Percentiles rank a stretch among this genome's conserved stretches.
phyloP scores from a whole-genome alignment of 2,888 invertebrate species.

The Pimpla rufipes region DNA sequence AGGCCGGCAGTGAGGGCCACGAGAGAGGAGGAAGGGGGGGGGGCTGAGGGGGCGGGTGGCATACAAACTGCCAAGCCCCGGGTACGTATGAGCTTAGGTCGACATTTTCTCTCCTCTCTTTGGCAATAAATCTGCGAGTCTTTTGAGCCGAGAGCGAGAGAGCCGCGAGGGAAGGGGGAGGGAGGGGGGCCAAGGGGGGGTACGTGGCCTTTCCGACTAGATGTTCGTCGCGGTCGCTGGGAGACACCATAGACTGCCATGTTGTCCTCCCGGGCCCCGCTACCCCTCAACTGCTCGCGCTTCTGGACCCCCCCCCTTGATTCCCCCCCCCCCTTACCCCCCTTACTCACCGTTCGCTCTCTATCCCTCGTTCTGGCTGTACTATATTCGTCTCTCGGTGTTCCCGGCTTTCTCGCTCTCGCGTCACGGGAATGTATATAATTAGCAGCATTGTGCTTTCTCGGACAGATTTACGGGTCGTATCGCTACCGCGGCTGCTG shows the following conservation, averaged over 20 bases:
- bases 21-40: slow-evolving; percentile 15
- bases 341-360: no score
- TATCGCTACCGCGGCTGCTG: slow-evolving; percentile 83
- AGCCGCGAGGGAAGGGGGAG: slow-evolving; percentile 58
- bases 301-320: slow-evolving; percentile 61
- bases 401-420: slow-evolving; percentile 68
- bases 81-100: slow-evolving; percentile 85
- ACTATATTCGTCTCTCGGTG: slow-evolving; percentile 46
- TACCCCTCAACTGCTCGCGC: slow-evolving; percentile 71
- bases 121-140: slow-evolving; percentile 85
- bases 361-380: slow-evolving; percentile 47
- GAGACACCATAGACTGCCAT: slow-evolving; percentile 65
- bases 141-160: slow-evolving; percentile 81
- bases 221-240: slow-evolving; percentile 40
- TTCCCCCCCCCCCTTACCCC: slow-evolving; percentile 31
- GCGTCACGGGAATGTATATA: slow-evolving; percentile 85
- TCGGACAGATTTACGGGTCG: slow-evolving; percentile 85
- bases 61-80: slow-evolving; percentile 84
- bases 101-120: slow-evolving; percentile 85
- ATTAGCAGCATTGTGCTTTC: slow-evolving; percentile 85
- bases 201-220: slow-evolving; percentile 35
- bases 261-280: slow-evolving; percentile 52
- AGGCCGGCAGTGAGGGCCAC: slow-evolving; percentile 25
- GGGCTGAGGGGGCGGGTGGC: slow-evolving; percentile 75
- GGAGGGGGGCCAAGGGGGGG: slow-evolving; percentile 45